Base-by-base conservation (phyloP, 2,888 invertebrate genomes). In the Brachyptera putata region DNA sequence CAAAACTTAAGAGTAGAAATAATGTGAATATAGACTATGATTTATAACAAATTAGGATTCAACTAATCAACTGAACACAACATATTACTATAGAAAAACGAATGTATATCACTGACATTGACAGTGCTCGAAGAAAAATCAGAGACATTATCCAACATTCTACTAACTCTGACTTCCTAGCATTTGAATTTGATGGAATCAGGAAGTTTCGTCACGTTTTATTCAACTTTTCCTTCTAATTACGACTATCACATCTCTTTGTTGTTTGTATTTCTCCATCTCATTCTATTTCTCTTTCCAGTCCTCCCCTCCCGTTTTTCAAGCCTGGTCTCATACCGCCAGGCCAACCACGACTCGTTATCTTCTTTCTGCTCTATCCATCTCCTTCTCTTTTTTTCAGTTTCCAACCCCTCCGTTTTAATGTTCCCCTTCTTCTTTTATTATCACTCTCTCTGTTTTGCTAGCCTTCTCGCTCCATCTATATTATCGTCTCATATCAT, bases 181-280 rank as follows among this genome's bases (percentile, higher is more conserved):
- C 46, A 46, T 46, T 46, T 24, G 46, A 41, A n/a, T n/a, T 46
- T 24, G n/a, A 46, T 46, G 21, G 16, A 21, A 22, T 16, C 46
- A 46, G 24, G 24, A 46, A 46, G 46, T 46, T 46, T 46, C 7
- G 24, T 46, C 46, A 46, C 24, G 46, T 24, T 46, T n/a, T 24
- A 24, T 46, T 24, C 46, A 46, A 46, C 46, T 46, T 46, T 46
- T 46, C 46, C 46, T 46, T 46, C 46, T 46, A 46, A 46, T 46
- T 46, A 46, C 22, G 46, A 46, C 24, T 46, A 46, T 46, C 46
- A 24, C n/a, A 24, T 21, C 46, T 21, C 46, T 46, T 46, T 46
- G 46, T 46, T 46, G 46, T 46, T 46, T 46, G 21, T 46, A 46
- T 46, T 24, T 46, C 22, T 24, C 46, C 24, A 24, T 46, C 24